These are phyloP conservation scores for Tenodera sinensis DNA, from an alignment of 2,888 invertebrate genomes.

Conservation along the genomic window DNA sequence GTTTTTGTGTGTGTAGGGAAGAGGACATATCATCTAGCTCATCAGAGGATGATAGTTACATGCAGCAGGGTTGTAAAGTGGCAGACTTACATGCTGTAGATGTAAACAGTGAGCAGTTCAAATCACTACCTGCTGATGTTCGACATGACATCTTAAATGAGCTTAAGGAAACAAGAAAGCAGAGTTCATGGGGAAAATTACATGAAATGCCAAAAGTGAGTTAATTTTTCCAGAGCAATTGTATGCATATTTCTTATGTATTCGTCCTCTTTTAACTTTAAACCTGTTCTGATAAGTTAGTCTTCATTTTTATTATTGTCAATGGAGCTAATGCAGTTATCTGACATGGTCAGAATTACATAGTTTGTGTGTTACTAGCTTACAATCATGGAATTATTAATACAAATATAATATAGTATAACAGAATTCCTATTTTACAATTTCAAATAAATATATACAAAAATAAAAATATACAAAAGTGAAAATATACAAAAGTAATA, in stretches of 20 bases:
- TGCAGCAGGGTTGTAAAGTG: neutral
- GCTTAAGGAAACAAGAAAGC: conserved; percentile 86
- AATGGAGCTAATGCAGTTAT: too few species aligned
- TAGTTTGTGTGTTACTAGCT: too few species aligned
- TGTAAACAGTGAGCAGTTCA: conserved; percentile 75
- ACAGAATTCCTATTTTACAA: too few species aligned
- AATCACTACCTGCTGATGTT: conserved; percentile 78
- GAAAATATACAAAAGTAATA: too few species aligned
- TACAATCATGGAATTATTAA: too few species aligned
- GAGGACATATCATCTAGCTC: conserved; percentile 4
- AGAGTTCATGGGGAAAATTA: conserved; percentile 82
- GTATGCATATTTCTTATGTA: neutral
- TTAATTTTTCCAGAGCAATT: neutral
- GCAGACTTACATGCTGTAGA: conserved; percentile 73
- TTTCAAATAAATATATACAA: too few species aligned
- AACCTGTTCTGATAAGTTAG: too few species aligned
- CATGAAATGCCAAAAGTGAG: conserved; percentile 72
- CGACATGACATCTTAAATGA: conserved; percentile 89
- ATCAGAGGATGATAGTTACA: neutral
- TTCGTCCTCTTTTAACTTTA: too few species aligned
- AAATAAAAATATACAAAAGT: too few species aligned
- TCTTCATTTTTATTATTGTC: too few species aligned
- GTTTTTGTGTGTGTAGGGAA: neutral
- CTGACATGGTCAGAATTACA: too few species aligned
- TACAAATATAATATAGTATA: too few species aligned